Evolutionary conservation across 92 coral and sea anemone genomes (phyloP).

Genomic region (Heliopora coerulea): DNA sequence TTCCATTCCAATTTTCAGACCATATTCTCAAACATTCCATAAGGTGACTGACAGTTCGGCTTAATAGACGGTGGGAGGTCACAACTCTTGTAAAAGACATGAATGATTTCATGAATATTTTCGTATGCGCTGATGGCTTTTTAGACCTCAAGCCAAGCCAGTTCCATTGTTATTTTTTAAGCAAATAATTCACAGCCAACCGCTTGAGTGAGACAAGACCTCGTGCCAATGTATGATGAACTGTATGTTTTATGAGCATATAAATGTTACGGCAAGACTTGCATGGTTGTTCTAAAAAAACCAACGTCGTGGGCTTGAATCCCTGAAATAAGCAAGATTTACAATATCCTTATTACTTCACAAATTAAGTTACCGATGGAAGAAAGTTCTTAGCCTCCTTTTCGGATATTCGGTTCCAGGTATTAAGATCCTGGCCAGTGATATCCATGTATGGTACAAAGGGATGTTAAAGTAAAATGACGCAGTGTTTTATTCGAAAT

Average conservation of each 20-base stretch:
- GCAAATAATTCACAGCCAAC: constrained; percentile 1
- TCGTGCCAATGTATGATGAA: too few species aligned
- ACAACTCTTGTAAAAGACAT: neutral
- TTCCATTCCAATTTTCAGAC: neutral
- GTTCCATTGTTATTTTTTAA: neutral
- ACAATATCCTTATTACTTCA: too few species aligned
- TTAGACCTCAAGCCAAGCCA: constrained; percentile 10
- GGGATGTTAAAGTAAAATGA: too few species aligned
- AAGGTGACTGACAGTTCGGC: neutral
- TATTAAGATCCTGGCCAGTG: too few species aligned
- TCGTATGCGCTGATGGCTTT: constrained; percentile 15
- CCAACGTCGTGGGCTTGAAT: too few species aligned
- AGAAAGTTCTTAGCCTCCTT: too few species aligned
- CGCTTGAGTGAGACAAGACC: neutral
- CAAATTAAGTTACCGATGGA: too few species aligned
- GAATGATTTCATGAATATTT: constrained; percentile 28
- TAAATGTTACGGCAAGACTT: neutral
- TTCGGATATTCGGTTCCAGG: too few species aligned
- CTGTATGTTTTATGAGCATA: neutral
- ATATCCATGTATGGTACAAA: too few species aligned
- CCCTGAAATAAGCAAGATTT: too few species aligned
- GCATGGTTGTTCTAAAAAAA: too few species aligned
- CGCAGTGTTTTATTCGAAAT: too few species aligned
- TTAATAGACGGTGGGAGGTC: neutral
- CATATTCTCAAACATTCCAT: constrained; percentile 3